Evolutionary conservation across 2,797 vertebrate species (phyloP).

Genomic region (Typhlichthys eigenmanni): DNA sequence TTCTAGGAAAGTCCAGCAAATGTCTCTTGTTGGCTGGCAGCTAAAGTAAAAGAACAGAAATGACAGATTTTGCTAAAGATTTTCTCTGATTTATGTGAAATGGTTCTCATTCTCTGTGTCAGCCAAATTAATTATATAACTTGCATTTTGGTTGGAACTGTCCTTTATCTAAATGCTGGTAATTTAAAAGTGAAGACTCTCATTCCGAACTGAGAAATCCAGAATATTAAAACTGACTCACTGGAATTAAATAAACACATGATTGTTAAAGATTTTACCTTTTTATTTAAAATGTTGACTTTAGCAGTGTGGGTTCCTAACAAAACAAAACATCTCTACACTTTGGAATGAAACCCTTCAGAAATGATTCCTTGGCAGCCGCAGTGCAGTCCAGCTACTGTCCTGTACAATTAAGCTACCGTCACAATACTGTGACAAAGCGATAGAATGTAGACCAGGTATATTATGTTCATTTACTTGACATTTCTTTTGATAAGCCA

Average conservation of each 20-base stretch:
- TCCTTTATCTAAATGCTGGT: neutral
- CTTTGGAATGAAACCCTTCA: slow-evolving; percentile 49
- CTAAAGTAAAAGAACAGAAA: slow-evolving; percentile 15
- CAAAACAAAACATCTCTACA: slow-evolving; percentile 63
- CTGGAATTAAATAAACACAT: slow-evolving; percentile 10
- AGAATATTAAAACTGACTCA: slow-evolving; percentile 29
- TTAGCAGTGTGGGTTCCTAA: slow-evolving; percentile 43
- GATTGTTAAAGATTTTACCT: slow-evolving; percentile 14
- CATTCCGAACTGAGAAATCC: slow-evolving; percentile 4
- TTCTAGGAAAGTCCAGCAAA: slow-evolving; percentile 31
- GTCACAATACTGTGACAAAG: slow-evolving; percentile 67
- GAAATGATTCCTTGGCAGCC: slow-evolving; percentile 71
- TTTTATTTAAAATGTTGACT: too few relatives aligned
- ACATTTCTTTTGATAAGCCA: slow-evolving; percentile 76
- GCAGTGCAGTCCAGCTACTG: slow-evolving; percentile 30
- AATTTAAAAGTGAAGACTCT: slow-evolving; percentile 21
- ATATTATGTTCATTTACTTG: slow-evolving; percentile 72
- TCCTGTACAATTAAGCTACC: slow-evolving; percentile 70
- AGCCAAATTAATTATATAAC: slow-evolving; percentile 31
- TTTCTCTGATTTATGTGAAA: slow-evolving; percentile 23
- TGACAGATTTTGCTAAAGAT: slow-evolving; percentile 12
- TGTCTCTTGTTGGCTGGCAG: slow-evolving; percentile 13
- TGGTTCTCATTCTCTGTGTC: slow-evolving; percentile 20
- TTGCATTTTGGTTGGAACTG: slow-evolving; percentile 27
- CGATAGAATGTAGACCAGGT: slow-evolving; percentile 68